Conservation (phyloP, 2,797 vertebrate species). For the Bucorvus abyssinicus region DNA sequence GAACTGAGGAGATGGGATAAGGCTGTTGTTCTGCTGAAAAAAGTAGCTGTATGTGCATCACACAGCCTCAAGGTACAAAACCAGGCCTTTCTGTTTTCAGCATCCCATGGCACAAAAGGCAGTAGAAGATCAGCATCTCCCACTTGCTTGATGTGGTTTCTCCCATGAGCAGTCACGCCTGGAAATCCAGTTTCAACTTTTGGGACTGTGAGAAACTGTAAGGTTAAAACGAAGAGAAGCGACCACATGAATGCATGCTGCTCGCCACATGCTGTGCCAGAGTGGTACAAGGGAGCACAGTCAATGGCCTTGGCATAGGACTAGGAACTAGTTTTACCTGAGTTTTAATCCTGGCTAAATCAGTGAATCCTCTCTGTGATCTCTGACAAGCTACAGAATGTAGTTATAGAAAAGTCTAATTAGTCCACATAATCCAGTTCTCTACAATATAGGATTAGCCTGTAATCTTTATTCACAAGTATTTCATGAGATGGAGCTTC, state of each 20-base stretch:
- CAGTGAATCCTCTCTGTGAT: conserved; percentile 24
- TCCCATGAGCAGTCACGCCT: background rate
- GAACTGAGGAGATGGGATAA: background rate
- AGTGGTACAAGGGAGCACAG: background rate
- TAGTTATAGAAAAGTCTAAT: conserved; percentile 18
- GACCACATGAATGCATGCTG: accelerated
- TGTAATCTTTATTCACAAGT: conserved; percentile 32
- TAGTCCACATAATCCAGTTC: conserved; percentile 33
- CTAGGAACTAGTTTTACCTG: background rate
- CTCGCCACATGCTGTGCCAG: accelerated
- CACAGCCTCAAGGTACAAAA: background rate
- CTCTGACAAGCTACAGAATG: conserved; percentile 18
- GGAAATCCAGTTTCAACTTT: background rate
- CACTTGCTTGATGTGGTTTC: accelerated
- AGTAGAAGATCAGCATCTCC: background rate
- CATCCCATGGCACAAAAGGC: background rate
- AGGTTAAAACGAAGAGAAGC: background rate
- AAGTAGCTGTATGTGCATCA: background rate
- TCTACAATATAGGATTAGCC: conserved; percentile 23
- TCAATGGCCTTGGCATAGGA: background rate
- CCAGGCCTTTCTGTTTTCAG: background rate
- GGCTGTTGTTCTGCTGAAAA: background rate
- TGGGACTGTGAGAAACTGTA: background rate
- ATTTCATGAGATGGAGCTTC: background rate
- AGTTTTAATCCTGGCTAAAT: conserved; percentile 38